Percentiles rank a stretch among this genome's conserved stretches.
Conservation (phyloP, 2,797 vertebrate genomes). For the Echeneis naucrates region DNA sequence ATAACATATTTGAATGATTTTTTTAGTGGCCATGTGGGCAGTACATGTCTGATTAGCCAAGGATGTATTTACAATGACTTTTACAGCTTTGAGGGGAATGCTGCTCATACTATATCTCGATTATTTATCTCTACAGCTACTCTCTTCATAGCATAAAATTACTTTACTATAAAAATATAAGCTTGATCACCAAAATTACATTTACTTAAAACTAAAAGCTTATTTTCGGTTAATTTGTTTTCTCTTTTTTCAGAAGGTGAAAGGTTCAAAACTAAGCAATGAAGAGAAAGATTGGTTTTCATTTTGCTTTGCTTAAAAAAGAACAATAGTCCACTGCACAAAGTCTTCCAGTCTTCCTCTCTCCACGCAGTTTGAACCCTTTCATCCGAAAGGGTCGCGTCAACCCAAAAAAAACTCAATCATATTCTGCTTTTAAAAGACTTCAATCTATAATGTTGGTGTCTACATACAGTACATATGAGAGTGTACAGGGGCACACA, state of each 20-base stretch:
- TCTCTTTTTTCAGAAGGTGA: conserved; percentile 15
- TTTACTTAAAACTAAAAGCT: too few species aligned
- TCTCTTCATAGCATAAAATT: not conserved
- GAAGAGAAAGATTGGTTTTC: conserved; percentile 2
- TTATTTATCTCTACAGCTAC: not conserved
- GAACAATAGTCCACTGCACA: conserved; percentile 5
- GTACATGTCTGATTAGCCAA: not conserved
- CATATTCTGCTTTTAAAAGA: not conserved
- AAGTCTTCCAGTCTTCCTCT: conserved; percentile 26
- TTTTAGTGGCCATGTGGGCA: conserved; percentile 14
- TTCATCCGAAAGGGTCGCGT: conserved; percentile 38
- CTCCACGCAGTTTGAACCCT: conserved; percentile 41
- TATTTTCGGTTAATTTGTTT: too few species aligned
- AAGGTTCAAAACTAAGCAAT: conserved; percentile 5
- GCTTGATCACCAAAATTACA: not conserved
- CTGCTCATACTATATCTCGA: not conserved
- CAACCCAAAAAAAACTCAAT: conserved; percentile 26
- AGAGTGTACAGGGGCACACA: conserved; percentile 13
- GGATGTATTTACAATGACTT: not conserved
- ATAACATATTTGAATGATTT: conserved; percentile 15
- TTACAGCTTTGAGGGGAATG: conserved; percentile 5
- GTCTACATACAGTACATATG: too few species aligned
- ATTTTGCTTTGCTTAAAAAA: conserved; percentile 4
- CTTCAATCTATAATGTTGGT: not conserved
- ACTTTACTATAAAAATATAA: not conserved